Evolutionary conservation across 2,113 vertebrate genomes (phyloP), one percentile per base, ranked within the genome.

Genomic region (Osmerus mordax): DNA sequence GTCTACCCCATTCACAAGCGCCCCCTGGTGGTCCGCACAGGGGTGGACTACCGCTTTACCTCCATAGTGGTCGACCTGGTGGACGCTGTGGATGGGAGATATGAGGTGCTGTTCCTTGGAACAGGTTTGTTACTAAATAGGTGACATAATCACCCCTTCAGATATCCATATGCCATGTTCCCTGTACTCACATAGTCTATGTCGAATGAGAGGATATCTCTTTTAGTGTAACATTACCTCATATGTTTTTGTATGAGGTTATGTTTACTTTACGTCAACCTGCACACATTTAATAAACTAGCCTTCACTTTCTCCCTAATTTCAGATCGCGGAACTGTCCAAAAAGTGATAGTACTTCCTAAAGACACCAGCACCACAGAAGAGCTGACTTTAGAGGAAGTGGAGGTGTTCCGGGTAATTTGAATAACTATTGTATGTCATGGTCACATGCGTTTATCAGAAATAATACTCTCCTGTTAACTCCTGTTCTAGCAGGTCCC

Each of bases 291-390:
- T 51, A 28, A 3, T 61, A 61, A 19, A 15, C 60, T 28, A 69
- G 29, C 15, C 53, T 25, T 19, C 6, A 25, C 41, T 52, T 36
- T 51, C 2, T 14, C 47, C 36, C 28, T 21, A 29, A 32, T 60
- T 32, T n/a, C 71, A 88, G 91, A 91, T 65, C 85, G 82, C 28
- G 91, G 91, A 69, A 92, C 91, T 12, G 87, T 92, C 3, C 91
- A 92, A 65, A 92, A 92, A 52, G 88, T 92, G 69, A 89, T 91
- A 25, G 90, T 92, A 15, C 80, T 92, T 36, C 91, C 89, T 3
- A 89, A 86, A 72, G 88, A 89, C 28, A 76, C 78, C 1, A 87
- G 83, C 61, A 83, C 75, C 60, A 85, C 82, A 21, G 90, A 91
- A 67, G 89, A 90, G 65, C 82, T 92, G 63, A 84, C 80, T 11